A percentile compares a stretch with the other conserved stretches of the same genome.
phyloP scores from a whole-genome alignment of 2,797 vertebrate genomes.

The Onychomys leucogaster region DNA sequence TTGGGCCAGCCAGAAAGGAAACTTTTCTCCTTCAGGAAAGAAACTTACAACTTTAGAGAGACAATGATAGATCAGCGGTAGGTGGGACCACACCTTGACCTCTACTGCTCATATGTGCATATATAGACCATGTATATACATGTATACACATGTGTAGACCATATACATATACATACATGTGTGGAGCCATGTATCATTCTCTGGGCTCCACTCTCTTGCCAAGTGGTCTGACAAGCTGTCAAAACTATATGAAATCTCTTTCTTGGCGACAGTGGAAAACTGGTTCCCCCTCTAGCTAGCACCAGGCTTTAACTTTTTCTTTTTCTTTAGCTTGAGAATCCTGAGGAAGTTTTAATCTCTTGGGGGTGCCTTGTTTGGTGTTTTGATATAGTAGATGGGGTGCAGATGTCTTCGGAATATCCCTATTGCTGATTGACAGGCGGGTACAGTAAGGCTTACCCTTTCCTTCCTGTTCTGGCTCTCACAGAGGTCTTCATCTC shows the following conservation, averaged over 20 bases:
- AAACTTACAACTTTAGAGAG: neutral
- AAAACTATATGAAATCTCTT: neutral
- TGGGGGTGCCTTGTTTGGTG: neutral
- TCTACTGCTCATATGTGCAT: neutral
- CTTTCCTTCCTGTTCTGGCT: neutral
- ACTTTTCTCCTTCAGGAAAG: neutral
- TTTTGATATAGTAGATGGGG: neutral
- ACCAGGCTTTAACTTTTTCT: neutral
- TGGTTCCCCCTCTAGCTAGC: neutral
- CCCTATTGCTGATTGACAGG: neutral
- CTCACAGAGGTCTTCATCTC: neutral
- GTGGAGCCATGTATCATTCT: neutral
- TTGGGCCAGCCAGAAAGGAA: neutral
- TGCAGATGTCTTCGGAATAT: neutral
- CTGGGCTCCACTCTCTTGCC: neutral
- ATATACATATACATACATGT: too few relatives aligned
- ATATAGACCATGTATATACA: neutral
- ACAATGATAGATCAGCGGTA: neutral
- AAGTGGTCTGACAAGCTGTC: neutral
- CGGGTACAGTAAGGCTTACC: neutral
- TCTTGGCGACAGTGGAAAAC: neutral
- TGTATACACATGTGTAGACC: too few relatives aligned
- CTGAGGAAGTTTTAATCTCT: neutral
- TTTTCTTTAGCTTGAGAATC: neutral
- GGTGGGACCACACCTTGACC: neutral